Evolutionary conservation across 2,888 invertebrate genomes (phyloP), one percentile per base, ranked within the genome.

Genomic region (Aplocera efformata): DNA sequence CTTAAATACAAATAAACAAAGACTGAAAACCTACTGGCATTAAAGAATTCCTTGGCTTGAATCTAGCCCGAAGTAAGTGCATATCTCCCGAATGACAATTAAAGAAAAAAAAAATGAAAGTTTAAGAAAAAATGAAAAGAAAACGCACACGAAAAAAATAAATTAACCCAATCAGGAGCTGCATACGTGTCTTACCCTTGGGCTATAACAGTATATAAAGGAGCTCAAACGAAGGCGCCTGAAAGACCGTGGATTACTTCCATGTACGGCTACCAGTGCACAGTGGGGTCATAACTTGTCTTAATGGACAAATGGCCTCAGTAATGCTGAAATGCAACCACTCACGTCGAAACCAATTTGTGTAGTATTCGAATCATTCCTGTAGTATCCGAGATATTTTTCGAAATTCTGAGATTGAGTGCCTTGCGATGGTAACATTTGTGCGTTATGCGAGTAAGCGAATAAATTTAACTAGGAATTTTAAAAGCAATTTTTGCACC

Each of bases 261-360:
- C 70, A 32, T 61, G 42, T 66, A 63, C 42, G 67, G 65, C 46
- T 51, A 45, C 48, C 36, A 3, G 13, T 17, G 13, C 3, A 17
- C 13, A 17, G 55, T 48, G 49, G 40, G 54, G 45, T 55, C 58
- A 58, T 68, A 66, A 60, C n/a, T n/a, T n/a, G 44, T 68, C 56
- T 42, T 68, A 67, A 67, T 64, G 64, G 66, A 63, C 60, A 60
- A 69, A 67, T 60, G 56, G 47, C 56, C 50, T 51, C 40, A 45
- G 51, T 48, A 48, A 52, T 54, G 49, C 38, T 47, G 48, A 44
- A 52, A 46, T 46, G 50, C 36, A 40, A 20, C 40, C 29, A 26
- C 36, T 33, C 33, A 36, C 40, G 32, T 30, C 29, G 39, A 40
- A 10, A 32, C 28, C 22, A 32, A 44, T 44, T 40, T 44, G 32